phyloP scores from a whole-genome alignment of 2,797 vertebrate genomes.

The Lithobates pipiens region DNA sequence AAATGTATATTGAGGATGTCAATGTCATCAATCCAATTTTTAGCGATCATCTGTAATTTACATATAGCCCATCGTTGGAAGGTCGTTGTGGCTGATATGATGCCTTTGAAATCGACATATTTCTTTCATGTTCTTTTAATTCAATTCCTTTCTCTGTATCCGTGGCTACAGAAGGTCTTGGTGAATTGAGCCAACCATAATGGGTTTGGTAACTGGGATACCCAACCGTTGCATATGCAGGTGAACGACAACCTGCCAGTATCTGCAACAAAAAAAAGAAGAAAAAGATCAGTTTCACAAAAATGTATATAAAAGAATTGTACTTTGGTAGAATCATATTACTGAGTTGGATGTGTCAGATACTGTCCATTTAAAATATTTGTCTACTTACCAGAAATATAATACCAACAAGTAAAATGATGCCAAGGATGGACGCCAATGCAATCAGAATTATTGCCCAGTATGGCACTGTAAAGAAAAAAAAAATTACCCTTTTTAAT shows the following conservation, averaged over 20 bases:
- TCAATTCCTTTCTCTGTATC: neutral
- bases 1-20: no score
- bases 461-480: no score
- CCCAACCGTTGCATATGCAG: neutral
- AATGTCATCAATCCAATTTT: no score
- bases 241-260: neutral
- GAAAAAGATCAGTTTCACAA: neutral
- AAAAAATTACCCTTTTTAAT: no score
- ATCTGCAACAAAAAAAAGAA: neutral
- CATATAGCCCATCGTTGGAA: neutral
- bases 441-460: neutral
- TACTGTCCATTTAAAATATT: no score
- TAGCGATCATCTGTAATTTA: no score
- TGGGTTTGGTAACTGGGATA: conserved; percentile 15
- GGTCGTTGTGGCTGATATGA: neutral
- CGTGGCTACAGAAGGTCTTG: neutral
- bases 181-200: neutral
- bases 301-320: neutral
- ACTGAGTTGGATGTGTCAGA: no score
- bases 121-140: neutral
- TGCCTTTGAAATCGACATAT: neutral
- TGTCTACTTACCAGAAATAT: no score
- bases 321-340: no score
- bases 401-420: no score
- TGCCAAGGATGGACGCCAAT: no score